phyloP scores from a whole-genome alignment of 2,888 invertebrate species.

The Caenorhabditis virilis region DNA sequence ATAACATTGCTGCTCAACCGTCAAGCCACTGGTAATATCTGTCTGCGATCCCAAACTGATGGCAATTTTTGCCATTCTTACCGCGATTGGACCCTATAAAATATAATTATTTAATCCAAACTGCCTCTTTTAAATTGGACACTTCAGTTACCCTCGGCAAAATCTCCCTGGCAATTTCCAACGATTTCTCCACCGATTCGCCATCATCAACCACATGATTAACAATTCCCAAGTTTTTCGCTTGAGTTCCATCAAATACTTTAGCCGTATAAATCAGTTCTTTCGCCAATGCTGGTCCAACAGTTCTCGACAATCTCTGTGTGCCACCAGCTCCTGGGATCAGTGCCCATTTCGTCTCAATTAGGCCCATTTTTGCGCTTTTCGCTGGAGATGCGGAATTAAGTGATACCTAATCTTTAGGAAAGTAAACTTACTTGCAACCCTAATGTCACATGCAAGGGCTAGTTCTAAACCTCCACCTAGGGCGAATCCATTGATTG shows the following conservation, averaged over 20 bases:
- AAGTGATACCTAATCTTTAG: too few species aligned
- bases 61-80: conserved; percentile 70
- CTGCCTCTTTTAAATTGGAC: background rate
- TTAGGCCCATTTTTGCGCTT: conserved; percentile 85
- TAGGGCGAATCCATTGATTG: conserved; percentile 78
- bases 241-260: conserved; percentile 77
- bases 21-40: conserved; percentile 78
- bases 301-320: conserved; percentile 84
- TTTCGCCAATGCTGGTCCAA: conserved; percentile 82
- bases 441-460: conserved; percentile 88
- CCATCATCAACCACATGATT: conserved; percentile 81
- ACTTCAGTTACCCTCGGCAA: conserved; percentile 70
- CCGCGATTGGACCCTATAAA: conserved; percentile 77
- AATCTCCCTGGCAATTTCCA: conserved; percentile 86
- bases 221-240: conserved; percentile 80
- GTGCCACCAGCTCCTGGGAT: conserved; percentile 93
- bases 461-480: conserved; percentile 75
- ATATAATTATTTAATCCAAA: background rate
- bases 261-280: conserved; percentile 88
- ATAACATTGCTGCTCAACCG: conserved; percentile 90
- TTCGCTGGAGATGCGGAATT: too few species aligned
- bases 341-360: conserved; percentile 89
- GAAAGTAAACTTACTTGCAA: too few species aligned
- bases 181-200: conserved; percentile 78
- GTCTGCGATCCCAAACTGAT: conserved; percentile 83